Conservation (phyloP, 2,888 invertebrate genomes). For the Elmis aenea region DNA sequence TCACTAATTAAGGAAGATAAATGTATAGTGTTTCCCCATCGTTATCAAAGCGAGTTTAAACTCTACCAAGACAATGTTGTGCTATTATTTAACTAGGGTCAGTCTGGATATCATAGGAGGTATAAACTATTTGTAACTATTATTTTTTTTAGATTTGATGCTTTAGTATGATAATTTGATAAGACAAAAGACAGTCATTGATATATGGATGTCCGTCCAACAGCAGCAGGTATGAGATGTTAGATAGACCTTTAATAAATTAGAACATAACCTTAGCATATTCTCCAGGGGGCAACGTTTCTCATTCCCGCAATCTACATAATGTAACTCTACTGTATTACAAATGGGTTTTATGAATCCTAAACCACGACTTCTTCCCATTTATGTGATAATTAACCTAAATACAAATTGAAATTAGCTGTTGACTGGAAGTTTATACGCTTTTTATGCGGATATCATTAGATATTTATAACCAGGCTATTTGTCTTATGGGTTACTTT, state of each 20-base stretch:
- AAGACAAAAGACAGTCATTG: too few species aligned
- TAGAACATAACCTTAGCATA: conserved; percentile 28
- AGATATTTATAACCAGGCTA: conserved; percentile 17
- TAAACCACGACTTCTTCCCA: conserved; percentile 31
- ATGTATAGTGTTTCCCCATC: too few species aligned
- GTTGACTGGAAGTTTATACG: conserved; percentile 32
- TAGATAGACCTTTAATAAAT: conserved; percentile 35
- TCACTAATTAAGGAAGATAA: too few species aligned
- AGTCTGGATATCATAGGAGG: too few species aligned
- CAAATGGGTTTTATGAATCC: conserved; percentile 33
- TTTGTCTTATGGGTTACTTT: conserved; percentile 16
- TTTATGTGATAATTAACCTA: conserved; percentile 38
- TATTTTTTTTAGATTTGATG: too few species aligned
- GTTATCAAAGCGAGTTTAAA: too few species aligned
- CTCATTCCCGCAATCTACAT: conserved; percentile 38
- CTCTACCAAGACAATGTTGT: too few species aligned
- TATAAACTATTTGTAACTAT: too few species aligned
- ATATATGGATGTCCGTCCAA: too few species aligned
- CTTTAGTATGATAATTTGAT: too few species aligned
- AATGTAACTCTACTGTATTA: conserved; percentile 31
- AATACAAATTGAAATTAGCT: conserved; percentile 40
- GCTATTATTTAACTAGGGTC: too few species aligned
- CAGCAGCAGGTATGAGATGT: too few species aligned
- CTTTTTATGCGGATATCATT: conserved; percentile 21
- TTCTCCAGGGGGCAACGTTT: conserved; percentile 36